A percentile compares a stretch with the other conserved stretches of the same genome.
phyloP scores from a whole-genome alignment of 2,888 invertebrate genomes.

The Orchestes rusci region DNA sequence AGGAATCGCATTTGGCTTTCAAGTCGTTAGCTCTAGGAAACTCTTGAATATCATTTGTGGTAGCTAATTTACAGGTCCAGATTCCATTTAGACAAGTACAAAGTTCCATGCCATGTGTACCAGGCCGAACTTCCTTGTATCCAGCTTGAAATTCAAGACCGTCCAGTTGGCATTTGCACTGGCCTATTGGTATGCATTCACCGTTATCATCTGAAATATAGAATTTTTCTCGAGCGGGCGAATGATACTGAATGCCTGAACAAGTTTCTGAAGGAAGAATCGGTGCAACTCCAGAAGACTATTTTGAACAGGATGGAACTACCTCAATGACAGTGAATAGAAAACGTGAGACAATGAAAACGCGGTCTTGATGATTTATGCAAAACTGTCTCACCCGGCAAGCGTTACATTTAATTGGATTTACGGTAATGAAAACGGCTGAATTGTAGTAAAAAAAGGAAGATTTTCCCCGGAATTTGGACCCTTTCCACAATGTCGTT shows the following conservation, averaged over 20 bases:
- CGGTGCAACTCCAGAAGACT: no score
- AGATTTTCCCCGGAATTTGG: no score
- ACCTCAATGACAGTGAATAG: no score
- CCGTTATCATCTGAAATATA: slow-evolving; percentile 51
- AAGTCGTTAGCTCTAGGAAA: slow-evolving; percentile 62
- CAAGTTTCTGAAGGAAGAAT: no score
- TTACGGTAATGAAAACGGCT: no score
- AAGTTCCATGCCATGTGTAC: slow-evolving; percentile 59
- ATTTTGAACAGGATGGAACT: no score
- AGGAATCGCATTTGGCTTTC: slow-evolving; percentile 56
- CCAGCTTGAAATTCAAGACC: slow-evolving; percentile 67
- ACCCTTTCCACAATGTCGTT: no score
- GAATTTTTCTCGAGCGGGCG: not conserved
- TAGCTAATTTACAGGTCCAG: slow-evolving; percentile 67
- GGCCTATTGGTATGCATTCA: slow-evolving; percentile 66
- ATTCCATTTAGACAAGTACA: slow-evolving; percentile 65
- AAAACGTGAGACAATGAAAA: no score
- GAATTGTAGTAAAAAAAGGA: no score
- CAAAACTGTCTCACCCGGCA: no score
- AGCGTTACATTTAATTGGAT: no score
- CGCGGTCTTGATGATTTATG: no score
- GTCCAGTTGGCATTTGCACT: slow-evolving; percentile 71
- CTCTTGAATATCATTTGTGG: slow-evolving; percentile 52
- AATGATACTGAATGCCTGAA: not conserved
- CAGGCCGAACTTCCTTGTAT: slow-evolving; percentile 67